Evolutionary conservation across 2,113 vertebrate genomes (phyloP).

Genomic region (Cheirogaleus medius): DNA sequence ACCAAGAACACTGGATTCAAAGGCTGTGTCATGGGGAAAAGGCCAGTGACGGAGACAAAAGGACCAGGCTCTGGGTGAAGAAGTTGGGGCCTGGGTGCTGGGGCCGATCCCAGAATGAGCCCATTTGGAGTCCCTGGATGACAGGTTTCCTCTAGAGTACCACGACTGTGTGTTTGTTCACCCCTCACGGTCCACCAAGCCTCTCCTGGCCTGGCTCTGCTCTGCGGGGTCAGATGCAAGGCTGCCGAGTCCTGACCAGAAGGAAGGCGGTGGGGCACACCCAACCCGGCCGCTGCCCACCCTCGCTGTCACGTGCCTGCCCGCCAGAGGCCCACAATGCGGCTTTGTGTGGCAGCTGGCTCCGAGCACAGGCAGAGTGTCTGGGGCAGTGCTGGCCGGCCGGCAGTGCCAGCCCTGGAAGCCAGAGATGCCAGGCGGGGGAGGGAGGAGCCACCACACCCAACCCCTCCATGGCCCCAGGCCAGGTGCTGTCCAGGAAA

Average conservation of each 20-base stretch:
- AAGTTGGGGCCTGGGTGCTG: neutral
- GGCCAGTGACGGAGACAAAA: neutral
- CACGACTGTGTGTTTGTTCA: neutral
- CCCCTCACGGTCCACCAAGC: accelerated
- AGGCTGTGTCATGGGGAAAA: neutral
- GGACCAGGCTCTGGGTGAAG: neutral
- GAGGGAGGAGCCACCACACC: neutral
- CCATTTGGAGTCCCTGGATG: no score
- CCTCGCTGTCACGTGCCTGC: neutral
- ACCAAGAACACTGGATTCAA: neutral
- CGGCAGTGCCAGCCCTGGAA: conserved; percentile 7
- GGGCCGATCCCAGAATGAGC: neutral
- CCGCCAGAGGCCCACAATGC: conserved; percentile 22
- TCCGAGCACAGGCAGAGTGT: neutral
- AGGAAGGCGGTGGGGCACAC: neutral
- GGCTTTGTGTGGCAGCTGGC: conserved; percentile 58
- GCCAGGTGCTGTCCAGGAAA: conserved; percentile 25
- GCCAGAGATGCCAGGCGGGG: neutral
- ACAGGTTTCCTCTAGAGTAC: neutral
- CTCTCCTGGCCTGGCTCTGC: neutral
- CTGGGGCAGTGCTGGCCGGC: conserved; percentile 9
- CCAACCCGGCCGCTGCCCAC: neutral
- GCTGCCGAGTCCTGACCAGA: neutral
- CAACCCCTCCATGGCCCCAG: neutral
- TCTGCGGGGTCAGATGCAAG: neutral